Conservation (phyloP, 2,113 vertebrate species). For the Peromyscus californicus region DNA sequence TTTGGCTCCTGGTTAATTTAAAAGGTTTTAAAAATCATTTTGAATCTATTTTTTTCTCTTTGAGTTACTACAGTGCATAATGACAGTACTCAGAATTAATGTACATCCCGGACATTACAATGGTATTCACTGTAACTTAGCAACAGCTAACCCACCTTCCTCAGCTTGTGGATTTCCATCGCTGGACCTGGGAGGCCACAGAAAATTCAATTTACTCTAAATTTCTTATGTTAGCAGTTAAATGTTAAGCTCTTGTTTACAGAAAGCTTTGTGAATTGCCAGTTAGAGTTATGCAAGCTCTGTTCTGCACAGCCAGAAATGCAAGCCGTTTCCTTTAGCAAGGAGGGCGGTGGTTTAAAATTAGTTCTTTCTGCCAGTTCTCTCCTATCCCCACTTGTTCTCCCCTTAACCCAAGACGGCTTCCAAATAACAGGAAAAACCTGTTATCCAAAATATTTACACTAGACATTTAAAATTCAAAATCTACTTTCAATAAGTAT, state of each 20-base stretch:
- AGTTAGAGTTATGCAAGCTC: constrained; percentile 70
- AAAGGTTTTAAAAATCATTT: constrained; percentile 77
- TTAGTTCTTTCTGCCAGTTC: not conserved
- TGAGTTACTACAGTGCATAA: constrained; percentile 77
- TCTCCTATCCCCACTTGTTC: not conserved
- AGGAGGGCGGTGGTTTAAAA: not conserved
- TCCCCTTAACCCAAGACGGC: not conserved
- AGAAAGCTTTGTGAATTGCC: constrained; percentile 64
- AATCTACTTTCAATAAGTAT: not conserved
- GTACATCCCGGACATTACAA: constrained; percentile 80
- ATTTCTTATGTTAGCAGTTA: constrained; percentile 83
- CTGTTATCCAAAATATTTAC: not conserved
- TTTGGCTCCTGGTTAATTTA: constrained; percentile 80
- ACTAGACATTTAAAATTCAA: not conserved
- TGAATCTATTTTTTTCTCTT: constrained; percentile 82
- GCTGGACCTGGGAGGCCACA: constrained; percentile 69
- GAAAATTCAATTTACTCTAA: constrained; percentile 82
- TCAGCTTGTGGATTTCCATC: constrained; percentile 81
- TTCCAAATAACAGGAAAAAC: not conserved
- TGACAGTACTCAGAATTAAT: constrained; percentile 86
- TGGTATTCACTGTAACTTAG: constrained; percentile 84
- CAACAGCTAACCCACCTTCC: constrained; percentile 82
- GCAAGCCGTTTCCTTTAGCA: not conserved
- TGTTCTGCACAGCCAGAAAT: constrained; percentile 18
- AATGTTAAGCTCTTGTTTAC: constrained; percentile 77